Evolutionary conservation across 1,140 invertebrate genomes (phyloP), one percentile per base, ranked within the genome.

Genomic region (Halictus rubicundus): DNA sequence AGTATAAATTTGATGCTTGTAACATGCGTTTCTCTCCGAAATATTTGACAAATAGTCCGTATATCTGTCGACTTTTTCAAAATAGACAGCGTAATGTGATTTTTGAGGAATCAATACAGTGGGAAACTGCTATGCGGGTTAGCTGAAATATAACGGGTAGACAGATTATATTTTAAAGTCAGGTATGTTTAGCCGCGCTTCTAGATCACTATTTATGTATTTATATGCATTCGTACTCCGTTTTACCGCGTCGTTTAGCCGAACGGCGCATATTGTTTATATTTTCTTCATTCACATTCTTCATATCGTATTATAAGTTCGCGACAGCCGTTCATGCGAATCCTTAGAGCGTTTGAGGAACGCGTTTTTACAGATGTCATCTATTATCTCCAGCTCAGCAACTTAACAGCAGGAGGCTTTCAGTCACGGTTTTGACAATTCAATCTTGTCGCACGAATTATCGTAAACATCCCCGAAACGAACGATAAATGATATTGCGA

Each of bases 1-100:
- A 97, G 96, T 97, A 96, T 97, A 96, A 96, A 97, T 96, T 95
- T 96, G 95, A 96, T 94, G 94, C 94, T 95, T 95, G 94, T 93
- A 95, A 93, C 94, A 96, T 96, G 96, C 94, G 95, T 95, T 96
- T 95, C 96, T 96, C 96, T 95, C 95, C 94, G 93, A 93, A 92
- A 94, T 92, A 92, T 92, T 92, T 89, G 83, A 90, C 89, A 86
- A 88, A 69, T 74, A 89, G 85, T 88, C 71, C 77, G 71, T 89
- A 83, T 90, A 81, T 69, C 71, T 78, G 81, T 88, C 76, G 78
- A 72, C 60, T 88, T 87, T 89, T 80, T 71, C 71, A 39, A 79
- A 80, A 74, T 73, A 72, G 68, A 46, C 78, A 68, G 32, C 81
- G 89, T 91, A 73, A 92, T 92, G 90, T 92, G 87, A 92, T 82